phyloP scores from a whole-genome alignment of 1,140 invertebrate genomes.

The Caenorhabditis brenneri region DNA sequence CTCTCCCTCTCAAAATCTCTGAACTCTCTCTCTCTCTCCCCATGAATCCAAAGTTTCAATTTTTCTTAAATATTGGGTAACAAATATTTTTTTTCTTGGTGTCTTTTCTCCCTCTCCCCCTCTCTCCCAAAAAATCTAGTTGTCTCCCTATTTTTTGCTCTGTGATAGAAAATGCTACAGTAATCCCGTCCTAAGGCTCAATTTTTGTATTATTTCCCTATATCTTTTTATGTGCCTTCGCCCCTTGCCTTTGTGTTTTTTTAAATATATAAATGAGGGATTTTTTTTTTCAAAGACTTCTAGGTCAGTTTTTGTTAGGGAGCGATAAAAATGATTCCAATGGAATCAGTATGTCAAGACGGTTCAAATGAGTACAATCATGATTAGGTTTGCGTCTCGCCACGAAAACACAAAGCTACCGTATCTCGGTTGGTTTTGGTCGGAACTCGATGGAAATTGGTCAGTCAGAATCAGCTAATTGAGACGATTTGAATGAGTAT shows the following conservation, averaged over 20 bases:
- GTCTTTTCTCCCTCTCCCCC: background rate
- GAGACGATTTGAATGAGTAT: no score
- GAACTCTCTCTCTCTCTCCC: background rate
- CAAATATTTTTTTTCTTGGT: background rate
- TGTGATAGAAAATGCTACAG: background rate
- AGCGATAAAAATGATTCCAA: no score
- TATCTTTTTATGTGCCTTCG: constrained; percentile 23
- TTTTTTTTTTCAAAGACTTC: background rate
- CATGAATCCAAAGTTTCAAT: constrained; percentile 11
- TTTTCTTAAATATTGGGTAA: background rate
- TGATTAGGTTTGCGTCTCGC: no score
- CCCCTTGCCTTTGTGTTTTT: constrained; percentile 18
- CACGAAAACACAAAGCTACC: no score
- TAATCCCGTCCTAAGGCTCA: background rate
- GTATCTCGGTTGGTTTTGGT: no score
- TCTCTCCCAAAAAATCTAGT: constrained; percentile 21
- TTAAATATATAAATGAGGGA: background rate
- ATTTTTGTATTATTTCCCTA: background rate
- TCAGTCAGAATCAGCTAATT: no score
- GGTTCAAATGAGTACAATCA: no score
- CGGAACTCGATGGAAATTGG: no score
- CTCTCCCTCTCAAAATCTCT: background rate
- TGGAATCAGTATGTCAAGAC: no score
- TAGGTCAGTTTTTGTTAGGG: no score
- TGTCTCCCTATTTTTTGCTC: background rate